Base-by-base conservation (phyloP, 2,888 invertebrate genomes). In the Drosophila helvetica region DNA sequence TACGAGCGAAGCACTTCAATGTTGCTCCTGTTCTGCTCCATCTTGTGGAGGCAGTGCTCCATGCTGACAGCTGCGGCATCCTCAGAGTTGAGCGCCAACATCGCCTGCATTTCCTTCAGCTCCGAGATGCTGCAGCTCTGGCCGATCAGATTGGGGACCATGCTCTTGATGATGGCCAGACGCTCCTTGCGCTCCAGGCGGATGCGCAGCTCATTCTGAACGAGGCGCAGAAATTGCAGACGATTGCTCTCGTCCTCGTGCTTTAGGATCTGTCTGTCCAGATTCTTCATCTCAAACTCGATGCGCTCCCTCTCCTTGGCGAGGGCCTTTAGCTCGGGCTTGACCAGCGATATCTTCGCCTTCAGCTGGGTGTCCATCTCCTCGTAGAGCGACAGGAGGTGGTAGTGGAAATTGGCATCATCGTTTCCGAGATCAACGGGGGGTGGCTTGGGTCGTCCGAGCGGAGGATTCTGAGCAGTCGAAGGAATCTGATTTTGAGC, bases 201-300 rank as follows among this genome's bases (percentile, higher is more conserved):
- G 8, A 96, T 92, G 55, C 96, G 92, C 22, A 96, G 94, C 89
- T 97, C 97, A 88, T 97, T 96, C 92, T 97, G 97, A 4, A 97
- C 93, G 90, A 96, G 96, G 90, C 96, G 96, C 77, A 96, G 92
- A 86, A 96, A 95, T 15, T 97, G 91, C 59, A 97, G 95, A 68
- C 96, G 95, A 90, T 97, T 96, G 96, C 96, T 96, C 91, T 97
- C 97, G 80, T 95, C 94, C 92, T 97, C 97, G 90, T 97, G 97
- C 86, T 95, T 94, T 82, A 94, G 94, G 0, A 96, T 95, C 56
- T 96, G 92, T 81, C 95, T 96, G 74, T 95, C 93, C 68, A 97
- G 92, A 0, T 95, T 95, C 84, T 95, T 93, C 69, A 96, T 94
- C 89, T 95, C 95, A 0, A 93, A 92, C 3, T 94, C 92, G 7